Evolutionary conservation across 30 jellyfish, hydroid and myxozoan genomes (phyloP), one percentile per base, ranked within the genome.

Genomic region (Mastigias papua): DNA sequence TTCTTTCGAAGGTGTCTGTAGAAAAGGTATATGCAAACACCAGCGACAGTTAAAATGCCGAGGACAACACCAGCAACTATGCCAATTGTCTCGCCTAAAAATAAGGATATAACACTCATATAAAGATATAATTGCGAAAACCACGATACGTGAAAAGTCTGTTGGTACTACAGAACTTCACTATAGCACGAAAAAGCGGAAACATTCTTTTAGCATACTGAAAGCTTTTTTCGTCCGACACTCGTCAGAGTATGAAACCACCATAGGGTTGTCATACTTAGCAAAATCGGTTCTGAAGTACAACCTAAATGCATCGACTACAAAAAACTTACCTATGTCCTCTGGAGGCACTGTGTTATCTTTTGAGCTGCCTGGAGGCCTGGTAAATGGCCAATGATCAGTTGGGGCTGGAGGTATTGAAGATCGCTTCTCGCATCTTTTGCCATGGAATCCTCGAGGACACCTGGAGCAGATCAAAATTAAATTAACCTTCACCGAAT

Each of bases 41-140:
- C 91, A 9, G 92, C 89, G 13, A 82, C 83, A 8, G 74, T 2
- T 1, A 90, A 50, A 29, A 90, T 82, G 34, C 95, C 97, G 31
- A 90, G 70, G 4, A 82, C 95, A 29, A 90, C 86, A 37, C 97
- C 97, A 9, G 89, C 73, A 0, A 75, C 95, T 2, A 90, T 90
- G 25, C 94, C 97, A 63, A 77, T 88, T 9, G 97, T 90, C 66
- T 72, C 85, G 1, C 88, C 97, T 90, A 21, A 19, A 48, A 77
- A 29, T 48, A 8, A 88, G 71, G 37, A 42, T 29, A 34, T 51
- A 62, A 19, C 70, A 15, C 1, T 28, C 48, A 27, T 80, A 4
- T n/a, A 6, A 50, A 42, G 7, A 15, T 42, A 42, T 8, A 42
- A 17, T 19, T 10, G 69, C 27, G 30, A 19, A 10, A 57, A 57